Evolutionary conservation across 2,113 vertebrate species (phyloP), one percentile per base, ranked within the genome.

Genomic region (Dunckerocampus dactyliophorus): DNA sequence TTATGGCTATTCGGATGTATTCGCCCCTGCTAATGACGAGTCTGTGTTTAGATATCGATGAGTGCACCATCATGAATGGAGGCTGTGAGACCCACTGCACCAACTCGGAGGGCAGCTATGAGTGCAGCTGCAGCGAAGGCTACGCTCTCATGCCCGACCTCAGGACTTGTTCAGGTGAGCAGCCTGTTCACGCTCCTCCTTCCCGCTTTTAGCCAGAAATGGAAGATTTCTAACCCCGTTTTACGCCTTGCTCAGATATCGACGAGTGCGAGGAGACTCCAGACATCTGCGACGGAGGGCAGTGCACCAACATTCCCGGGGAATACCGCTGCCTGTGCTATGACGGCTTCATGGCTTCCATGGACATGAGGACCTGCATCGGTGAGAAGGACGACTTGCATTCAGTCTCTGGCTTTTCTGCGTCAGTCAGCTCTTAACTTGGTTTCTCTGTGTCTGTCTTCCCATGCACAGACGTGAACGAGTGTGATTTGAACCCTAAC

Each of bases 101-200:
- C 69, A 97, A 97, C 88, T 95, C 93, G 0, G 92, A 98, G 76
- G 95, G 95, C 55, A 95, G 94, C 88, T 98, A 94, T 2, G 91
- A 90, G 67, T 98, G 95, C 81, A 91, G 93, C 89, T 98, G 95
- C 15, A 89, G 92, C 0, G 93, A 92, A 2, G 94, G 96, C 43
- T 97, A 95, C 0, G 92, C 89, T 0, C 84, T 96, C 20, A 94
- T 95, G 94, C 93, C 94, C 0, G 92, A 96, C 71, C 92, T 94
- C 79, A 89, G 93, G 56, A 93, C 92, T 0, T 97, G 96, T 21
- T 76, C 93, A 83, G 95, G 95, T 97, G 78, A 13, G 34, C 61
- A 45, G 14, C 0, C 43, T 10, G 2, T 19, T 1, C 34, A 12
- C 28, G n/a, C 14, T 49, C 8, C 21, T 31, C 45, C 19, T 19